phyloP scores from a whole-genome alignment of 2,888 invertebrate genomes.

The Parapristionchus giblindavisi region DNA sequence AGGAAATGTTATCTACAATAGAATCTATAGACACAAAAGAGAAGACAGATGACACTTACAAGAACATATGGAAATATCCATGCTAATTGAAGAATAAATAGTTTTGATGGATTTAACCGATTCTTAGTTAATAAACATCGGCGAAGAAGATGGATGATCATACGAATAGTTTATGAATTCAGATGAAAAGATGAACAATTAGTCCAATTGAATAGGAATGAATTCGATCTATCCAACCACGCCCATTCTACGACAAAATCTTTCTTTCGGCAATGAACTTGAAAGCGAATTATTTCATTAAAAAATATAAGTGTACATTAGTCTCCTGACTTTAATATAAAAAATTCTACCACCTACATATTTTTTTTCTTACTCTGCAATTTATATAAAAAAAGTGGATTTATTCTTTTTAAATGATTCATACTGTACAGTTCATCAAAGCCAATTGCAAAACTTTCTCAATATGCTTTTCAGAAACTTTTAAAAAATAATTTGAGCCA shows the following conservation, averaged over 20 bases:
- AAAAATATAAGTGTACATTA: too few species aligned
- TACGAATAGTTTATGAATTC: background rate
- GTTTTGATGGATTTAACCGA: conserved; percentile 49
- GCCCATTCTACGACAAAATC: too few species aligned
- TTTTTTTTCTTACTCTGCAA: background rate
- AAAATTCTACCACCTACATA: background rate
- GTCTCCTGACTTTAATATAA: background rate
- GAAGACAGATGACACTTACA: conserved; percentile 49
- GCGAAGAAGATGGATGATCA: conserved; percentile 11
- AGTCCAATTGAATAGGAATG: too few species aligned
- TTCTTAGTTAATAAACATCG: conserved; percentile 30
- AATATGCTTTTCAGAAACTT: too few species aligned
- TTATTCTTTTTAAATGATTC: conserved; percentile 1
- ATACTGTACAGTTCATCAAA: too few species aligned
- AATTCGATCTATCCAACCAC: background rate
- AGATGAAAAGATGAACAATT: background rate
- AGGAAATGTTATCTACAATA: background rate
- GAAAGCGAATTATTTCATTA: background rate
- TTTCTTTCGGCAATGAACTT: background rate
- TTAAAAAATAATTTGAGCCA: too few species aligned
- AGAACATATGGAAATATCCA: conserved; percentile 67
- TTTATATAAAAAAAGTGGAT: background rate
- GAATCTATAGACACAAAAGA: background rate
- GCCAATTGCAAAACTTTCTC: too few species aligned
- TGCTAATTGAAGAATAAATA: conserved; percentile 55